Percentiles rank a stretch among this genome's conserved stretches.
Evolutionary conservation across 1,140 invertebrate species (phyloP).

Genomic region (Papilio polytes): DNA sequence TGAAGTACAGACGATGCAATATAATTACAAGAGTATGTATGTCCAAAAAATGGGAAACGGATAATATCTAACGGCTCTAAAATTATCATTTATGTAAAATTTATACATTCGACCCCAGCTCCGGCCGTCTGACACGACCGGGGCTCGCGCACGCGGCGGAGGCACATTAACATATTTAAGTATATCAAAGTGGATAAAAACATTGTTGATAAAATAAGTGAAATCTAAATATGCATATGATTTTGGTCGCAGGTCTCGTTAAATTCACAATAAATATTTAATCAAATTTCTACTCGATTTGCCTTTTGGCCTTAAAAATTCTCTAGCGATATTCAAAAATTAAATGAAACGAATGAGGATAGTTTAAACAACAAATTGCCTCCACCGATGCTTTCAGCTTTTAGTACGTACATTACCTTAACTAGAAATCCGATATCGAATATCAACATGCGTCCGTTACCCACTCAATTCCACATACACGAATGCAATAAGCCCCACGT

Average conservation of each 20-base stretch:
- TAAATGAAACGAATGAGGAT: neutral
- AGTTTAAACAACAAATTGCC: neutral
- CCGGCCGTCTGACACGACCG: constrained; percentile 46
- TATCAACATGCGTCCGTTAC: constrained; percentile 38
- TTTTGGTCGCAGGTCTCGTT: neutral
- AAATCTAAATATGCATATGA: neutral
- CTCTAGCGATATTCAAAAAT: neutral
- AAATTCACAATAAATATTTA: neutral
- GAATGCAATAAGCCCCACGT: constrained; percentile 37
- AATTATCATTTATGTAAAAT: constrained; percentile 77
- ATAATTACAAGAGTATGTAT: constrained; percentile 82
- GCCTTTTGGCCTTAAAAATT: neutral
- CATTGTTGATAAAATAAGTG: neutral
- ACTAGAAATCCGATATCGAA: constrained; percentile 36
- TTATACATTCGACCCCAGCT: constrained; percentile 73
- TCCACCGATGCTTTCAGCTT: constrained; percentile 34
- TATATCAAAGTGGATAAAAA: neutral
- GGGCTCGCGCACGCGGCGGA: constrained; percentile 30
- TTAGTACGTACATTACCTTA: constrained; percentile 33
- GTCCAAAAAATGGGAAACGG: constrained; percentile 80
- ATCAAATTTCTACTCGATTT: neutral
- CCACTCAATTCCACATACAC: constrained; percentile 46
- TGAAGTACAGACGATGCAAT: constrained; percentile 83
- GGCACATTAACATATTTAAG: neutral
- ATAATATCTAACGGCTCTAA: constrained; percentile 82